A percentile compares a stretch with the other conserved stretches of the same genome.
Evolutionary conservation across 2,113 vertebrate genomes (phyloP).

Genomic region (human): GRCh38 chr16:19093501-19094000

Average conservation of each 20-base stretch:
- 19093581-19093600: not conserved
- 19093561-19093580: not conserved
- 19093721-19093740: not conserved
- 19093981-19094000: not conserved
- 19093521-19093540: not conserved
- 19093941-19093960: not conserved
- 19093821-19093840: not conserved
- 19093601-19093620: not conserved
- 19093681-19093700: not conserved
- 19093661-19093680: not conserved
- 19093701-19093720: not conserved
- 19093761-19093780: not conserved
- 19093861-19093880: not conserved
- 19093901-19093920: not conserved
- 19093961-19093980: not conserved
- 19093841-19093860: not conserved
- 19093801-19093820: not conserved
- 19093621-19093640: not conserved
- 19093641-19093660: not conserved
- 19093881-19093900: slow-evolving; percentile 31
- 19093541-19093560: not conserved
- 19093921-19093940: not conserved
- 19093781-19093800: not conserved
- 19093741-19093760: not conserved
- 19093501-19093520: not conserved